A percentile compares a stretch with the other conserved stretches of the same genome.
phyloP scores from a whole-genome alignment of 1,140 invertebrate species.

The Trichonephila inaurata region DNA sequence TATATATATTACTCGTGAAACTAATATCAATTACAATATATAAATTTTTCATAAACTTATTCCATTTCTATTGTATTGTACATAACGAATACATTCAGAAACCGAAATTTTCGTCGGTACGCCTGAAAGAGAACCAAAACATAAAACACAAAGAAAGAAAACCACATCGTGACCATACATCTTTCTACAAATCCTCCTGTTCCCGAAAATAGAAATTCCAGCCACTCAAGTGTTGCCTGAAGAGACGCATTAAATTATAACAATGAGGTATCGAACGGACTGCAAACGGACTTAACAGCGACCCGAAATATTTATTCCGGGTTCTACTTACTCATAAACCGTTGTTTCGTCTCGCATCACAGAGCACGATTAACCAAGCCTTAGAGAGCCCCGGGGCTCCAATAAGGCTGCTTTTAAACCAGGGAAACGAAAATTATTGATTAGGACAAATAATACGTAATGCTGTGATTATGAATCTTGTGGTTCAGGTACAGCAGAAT shows the following conservation, averaged over 20 bases:
- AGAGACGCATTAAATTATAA: not conserved
- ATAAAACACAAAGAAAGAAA: not conserved
- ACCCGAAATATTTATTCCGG: not conserved
- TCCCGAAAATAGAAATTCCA: not conserved
- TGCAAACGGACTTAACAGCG: not conserved
- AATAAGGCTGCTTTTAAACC: not conserved
- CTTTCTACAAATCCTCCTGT: not conserved
- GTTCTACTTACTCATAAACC: not conserved
- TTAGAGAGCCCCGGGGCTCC: not conserved
- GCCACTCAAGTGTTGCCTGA: not conserved
- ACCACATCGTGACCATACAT: not conserved
- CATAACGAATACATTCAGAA: not conserved
- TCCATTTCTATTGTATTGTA: too few species aligned
- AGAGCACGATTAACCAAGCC: not conserved
- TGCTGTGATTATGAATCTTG: not conserved
- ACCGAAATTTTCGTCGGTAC: not conserved
- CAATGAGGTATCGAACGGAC: slow-evolving; percentile 9
- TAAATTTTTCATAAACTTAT: too few species aligned
- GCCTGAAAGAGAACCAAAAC: too few species aligned
- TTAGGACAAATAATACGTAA: slow-evolving; percentile 13
- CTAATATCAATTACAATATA: too few species aligned
- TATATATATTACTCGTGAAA: too few species aligned
- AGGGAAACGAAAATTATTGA: not conserved
- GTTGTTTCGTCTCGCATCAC: not conserved
- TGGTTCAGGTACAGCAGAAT: not conserved